Evolutionary conservation across 1,140 invertebrate genomes (phyloP).

Genomic region (Oreohelix idahoensis): DNA sequence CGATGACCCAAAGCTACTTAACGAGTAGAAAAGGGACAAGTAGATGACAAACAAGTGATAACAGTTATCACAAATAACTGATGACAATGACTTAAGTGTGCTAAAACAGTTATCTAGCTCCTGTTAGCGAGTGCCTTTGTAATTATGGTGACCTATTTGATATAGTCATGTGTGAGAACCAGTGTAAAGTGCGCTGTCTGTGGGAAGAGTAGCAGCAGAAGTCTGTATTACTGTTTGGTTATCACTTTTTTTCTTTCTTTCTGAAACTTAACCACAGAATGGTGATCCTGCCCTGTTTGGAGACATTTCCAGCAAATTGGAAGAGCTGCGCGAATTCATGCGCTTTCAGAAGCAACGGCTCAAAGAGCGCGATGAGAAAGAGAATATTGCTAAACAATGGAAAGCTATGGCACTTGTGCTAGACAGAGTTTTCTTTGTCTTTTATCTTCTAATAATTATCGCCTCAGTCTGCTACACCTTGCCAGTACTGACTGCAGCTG

Average conservation of each 20-base stretch:
- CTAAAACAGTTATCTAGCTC: too few species aligned
- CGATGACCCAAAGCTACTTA: too few species aligned
- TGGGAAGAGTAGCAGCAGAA: too few species aligned
- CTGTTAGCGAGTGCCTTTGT: too few species aligned
- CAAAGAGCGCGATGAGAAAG: constrained; percentile 67
- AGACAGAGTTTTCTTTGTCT: constrained; percentile 72
- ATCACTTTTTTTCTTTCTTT: not conserved
- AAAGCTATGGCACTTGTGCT: constrained; percentile 71
- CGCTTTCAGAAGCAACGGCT: constrained; percentile 62
- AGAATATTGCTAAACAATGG: constrained; percentile 72
- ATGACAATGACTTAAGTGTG: too few species aligned
- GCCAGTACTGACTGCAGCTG: constrained; percentile 87
- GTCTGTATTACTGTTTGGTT: too few species aligned
- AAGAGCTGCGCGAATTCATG: constrained; percentile 67
- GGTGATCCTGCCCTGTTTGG: constrained; percentile 46
- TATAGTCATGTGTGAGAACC: too few species aligned
- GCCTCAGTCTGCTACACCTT: constrained; percentile 64
- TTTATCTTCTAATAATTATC: constrained; percentile 69
- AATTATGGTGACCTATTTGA: too few species aligned
- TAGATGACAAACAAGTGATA: too few species aligned
- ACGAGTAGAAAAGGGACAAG: too few species aligned
- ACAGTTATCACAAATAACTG: too few species aligned
- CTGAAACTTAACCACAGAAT: not conserved
- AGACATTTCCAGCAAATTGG: constrained; percentile 67
- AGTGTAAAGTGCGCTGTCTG: too few species aligned